phyloP scores from a whole-genome alignment of 2,888 invertebrate genomes.

The Melinaea menophilus region DNA sequence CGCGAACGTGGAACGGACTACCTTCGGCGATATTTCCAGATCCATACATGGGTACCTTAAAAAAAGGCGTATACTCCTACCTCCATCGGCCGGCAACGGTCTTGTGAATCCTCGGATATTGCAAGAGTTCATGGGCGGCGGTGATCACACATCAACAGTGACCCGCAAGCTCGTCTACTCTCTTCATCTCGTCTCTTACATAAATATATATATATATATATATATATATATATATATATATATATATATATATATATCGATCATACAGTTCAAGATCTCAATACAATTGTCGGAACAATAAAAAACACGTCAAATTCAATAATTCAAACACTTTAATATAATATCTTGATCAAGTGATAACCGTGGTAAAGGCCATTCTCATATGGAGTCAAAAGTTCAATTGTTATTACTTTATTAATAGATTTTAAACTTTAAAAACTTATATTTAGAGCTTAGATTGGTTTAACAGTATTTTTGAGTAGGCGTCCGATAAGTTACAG shows the following conservation, averaged over 20 bases:
- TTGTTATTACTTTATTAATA: not conserved
- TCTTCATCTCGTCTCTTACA: not conserved
- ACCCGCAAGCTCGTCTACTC: too few species aligned
- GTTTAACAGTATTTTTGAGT: not conserved
- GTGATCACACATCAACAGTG: too few species aligned
- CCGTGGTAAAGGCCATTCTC: slow-evolving; percentile 18
- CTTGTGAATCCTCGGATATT: too few species aligned
- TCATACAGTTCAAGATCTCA: not conserved
- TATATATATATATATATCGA: not conserved
- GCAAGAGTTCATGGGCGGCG: too few species aligned
- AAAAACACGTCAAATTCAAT: slow-evolving; percentile 16
- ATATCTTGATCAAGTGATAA: slow-evolving; percentile 16
- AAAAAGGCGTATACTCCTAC: too few species aligned
- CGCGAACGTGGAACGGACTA: too few species aligned
- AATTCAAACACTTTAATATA: slow-evolving; percentile 9
- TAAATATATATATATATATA: not conserved
- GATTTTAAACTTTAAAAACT: not conserved
- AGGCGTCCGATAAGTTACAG: too few species aligned
- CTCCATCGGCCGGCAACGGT: too few species aligned
- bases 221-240: not conserved
- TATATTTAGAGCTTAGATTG: not conserved
- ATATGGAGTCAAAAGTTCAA: slow-evolving; percentile 18
- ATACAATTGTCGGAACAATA: not conserved
- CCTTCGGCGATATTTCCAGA: too few species aligned
- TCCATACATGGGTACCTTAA: too few species aligned